phyloP scores from a whole-genome alignment of 1,140 invertebrate species.

The Trissolcus basalis region DNA sequence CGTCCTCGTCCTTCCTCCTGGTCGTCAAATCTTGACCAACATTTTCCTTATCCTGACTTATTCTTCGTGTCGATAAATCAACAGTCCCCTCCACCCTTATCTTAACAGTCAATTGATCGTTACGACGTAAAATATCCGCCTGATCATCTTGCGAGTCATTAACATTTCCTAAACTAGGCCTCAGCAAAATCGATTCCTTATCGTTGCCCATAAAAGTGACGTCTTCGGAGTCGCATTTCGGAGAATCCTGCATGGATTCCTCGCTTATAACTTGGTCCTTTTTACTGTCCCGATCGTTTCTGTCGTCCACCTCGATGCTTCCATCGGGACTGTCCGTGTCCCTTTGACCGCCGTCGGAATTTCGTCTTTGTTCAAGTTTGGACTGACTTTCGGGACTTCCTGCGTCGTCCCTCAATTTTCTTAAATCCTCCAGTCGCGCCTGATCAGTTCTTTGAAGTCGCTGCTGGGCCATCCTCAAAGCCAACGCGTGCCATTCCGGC shows the following conservation, averaged over 20 bases:
- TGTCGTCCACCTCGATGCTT: conserved; percentile 73
- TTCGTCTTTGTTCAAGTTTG: conserved; percentile 62
- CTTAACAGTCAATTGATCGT: conserved; percentile 66
- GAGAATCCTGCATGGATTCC: conserved; percentile 69
- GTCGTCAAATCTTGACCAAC: conserved; percentile 72
- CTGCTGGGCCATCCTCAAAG: conserved; percentile 73
- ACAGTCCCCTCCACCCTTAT: conserved; percentile 71
- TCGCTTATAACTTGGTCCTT: conserved; percentile 66
- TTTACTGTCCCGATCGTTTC: conserved; percentile 64
- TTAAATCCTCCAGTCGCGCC: conserved; percentile 66
- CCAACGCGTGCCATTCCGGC: conserved; percentile 73
- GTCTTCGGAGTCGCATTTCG: conserved; percentile 65
- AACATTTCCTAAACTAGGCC: conserved; percentile 68
- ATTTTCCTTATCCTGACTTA: conserved; percentile 71
- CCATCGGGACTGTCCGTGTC: conserved; percentile 70
- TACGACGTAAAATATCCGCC: conserved; percentile 54
- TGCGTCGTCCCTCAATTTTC: conserved; percentile 65
- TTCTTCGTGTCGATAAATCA: conserved; percentile 69
- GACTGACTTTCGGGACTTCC: conserved; percentile 65
- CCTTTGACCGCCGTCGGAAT: conserved; percentile 54
- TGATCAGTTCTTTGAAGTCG: conserved; percentile 72
- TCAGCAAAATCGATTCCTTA: conserved; percentile 63
- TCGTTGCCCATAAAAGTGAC: conserved; percentile 56
- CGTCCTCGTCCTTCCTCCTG: conserved; percentile 67
- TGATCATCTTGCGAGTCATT: conserved; percentile 65